Evolutionary conservation across 2,113 vertebrate genomes (phyloP).

Genomic region (Ceyx melanurus): DNA sequence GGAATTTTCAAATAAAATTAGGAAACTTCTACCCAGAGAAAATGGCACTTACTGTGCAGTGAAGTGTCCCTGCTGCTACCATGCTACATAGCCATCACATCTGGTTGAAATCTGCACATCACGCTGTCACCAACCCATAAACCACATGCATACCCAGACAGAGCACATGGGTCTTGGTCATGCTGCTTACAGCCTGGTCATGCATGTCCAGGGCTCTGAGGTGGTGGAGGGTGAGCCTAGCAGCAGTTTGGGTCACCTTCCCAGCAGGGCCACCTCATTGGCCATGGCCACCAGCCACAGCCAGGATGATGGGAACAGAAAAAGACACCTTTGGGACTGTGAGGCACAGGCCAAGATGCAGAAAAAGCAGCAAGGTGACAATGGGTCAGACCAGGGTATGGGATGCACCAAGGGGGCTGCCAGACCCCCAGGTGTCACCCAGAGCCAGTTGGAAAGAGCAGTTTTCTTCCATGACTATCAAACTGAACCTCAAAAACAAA

Average conservation of each 20-base stretch:
- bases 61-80: slow-evolving; percentile 4
- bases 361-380: background rate
- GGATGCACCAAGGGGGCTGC: background rate
- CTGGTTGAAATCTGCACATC: slow-evolving; percentile 32
- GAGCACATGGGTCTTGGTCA: background rate
- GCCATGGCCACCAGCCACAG: background rate
- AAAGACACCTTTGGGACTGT: background rate
- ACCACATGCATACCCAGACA: background rate
- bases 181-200: background rate
- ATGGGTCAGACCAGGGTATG: background rate
- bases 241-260: background rate
- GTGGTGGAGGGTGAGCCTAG: background rate
- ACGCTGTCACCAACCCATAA: background rate
- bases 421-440: background rate
- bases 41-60: background rate
- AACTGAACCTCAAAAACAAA: background rate
- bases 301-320: accelerated
- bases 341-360: background rate
- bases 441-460: background rate
- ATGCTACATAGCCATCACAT: slow-evolving; percentile 4
- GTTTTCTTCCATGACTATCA: background rate
- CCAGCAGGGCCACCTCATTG: background rate
- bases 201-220: background rate
- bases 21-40: background rate
- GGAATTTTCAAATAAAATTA: slow-evolving; percentile 11